Conservation (phyloP, 2,113 vertebrate species). For the Tapirus terrestris region DNA sequence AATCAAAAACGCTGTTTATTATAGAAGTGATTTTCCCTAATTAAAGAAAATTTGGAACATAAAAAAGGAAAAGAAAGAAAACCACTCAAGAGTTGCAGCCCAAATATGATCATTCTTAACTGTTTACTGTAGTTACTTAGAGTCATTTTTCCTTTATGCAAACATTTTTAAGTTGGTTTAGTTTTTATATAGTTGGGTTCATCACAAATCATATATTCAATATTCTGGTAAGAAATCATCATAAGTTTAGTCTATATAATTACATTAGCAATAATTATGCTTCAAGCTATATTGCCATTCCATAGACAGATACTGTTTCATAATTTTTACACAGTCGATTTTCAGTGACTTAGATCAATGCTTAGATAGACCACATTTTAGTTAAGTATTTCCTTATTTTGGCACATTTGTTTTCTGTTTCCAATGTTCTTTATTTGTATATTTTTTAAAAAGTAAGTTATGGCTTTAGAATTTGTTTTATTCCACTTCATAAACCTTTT, state of each 20-base stretch:
- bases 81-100: not conserved
- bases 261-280: not conserved
- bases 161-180: not conserved
- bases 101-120: not conserved
- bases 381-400: not conserved
- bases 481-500: not conserved
- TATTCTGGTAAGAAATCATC: not conserved
- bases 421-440: not conserved
- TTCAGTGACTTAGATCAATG: not conserved
- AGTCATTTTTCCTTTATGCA: not conserved
- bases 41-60: slow-evolving; percentile 22
- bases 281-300: not conserved
- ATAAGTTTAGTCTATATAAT: not conserved
- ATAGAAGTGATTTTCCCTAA: slow-evolving; percentile 39
- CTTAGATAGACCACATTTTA: not conserved
- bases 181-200: slow-evolving; percentile 8
- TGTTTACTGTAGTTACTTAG: not conserved
- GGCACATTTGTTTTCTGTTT: not conserved
- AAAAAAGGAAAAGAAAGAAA: slow-evolving; percentile 41
- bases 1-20: slow-evolving; percentile 10
- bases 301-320: not conserved
- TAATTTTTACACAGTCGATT: not conserved
- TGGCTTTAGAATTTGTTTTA: not conserved
- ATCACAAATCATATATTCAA: not conserved
- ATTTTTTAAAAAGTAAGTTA: not conserved